A percentile compares a stretch with the other conserved stretches of the same genome.
These are phyloP conservation scores for Poeciliopsis occidentalis DNA, from an alignment of 2,113 vertebrate genomes.

Conservation along the genomic window DNA sequence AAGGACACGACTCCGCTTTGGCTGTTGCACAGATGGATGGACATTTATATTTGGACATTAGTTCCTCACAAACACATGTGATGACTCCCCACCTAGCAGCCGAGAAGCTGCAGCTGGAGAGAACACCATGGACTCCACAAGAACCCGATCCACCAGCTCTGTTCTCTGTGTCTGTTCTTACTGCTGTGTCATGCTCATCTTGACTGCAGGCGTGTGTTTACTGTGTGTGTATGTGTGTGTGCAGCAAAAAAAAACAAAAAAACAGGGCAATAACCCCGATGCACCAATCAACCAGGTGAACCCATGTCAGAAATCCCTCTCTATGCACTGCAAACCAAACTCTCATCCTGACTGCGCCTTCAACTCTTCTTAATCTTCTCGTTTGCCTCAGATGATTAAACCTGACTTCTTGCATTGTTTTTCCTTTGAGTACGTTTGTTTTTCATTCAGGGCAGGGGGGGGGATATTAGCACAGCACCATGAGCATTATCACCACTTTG, in stretches of 20 bases:
- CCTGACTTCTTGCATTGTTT: conserved; percentile 47
- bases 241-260: conserved; percentile 19
- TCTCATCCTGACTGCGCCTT: conserved; percentile 73
- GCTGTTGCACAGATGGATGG: conserved; percentile 16
- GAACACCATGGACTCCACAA: conserved; percentile 41
- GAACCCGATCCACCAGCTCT: conserved; percentile 49
- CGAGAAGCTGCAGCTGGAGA: conserved; percentile 9
- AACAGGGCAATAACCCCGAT: conserved; percentile 72
- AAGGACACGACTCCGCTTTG: conserved; percentile 27
- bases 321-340: conserved; percentile 78
- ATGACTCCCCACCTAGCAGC: conserved; percentile 26
- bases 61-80: conserved; percentile 12
- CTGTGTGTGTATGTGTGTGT: conserved; percentile 37
- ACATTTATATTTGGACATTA: conserved; percentile 47
- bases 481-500: conserved; percentile 19
- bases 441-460: neutral
- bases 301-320: conserved; percentile 64
- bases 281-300: conserved; percentile 30
- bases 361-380: conserved; percentile 48
- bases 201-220: conserved; percentile 38
- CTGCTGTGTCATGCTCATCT: conserved; percentile 31
- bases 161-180: conserved; percentile 34
- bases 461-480: conserved; percentile 1
- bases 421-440: conserved; percentile 49
- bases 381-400: conserved; percentile 66